Evolutionary conservation across 2,113 vertebrate species (phyloP), one percentile per base, ranked within the genome.

Genomic region (Penelope pileata): DNA sequence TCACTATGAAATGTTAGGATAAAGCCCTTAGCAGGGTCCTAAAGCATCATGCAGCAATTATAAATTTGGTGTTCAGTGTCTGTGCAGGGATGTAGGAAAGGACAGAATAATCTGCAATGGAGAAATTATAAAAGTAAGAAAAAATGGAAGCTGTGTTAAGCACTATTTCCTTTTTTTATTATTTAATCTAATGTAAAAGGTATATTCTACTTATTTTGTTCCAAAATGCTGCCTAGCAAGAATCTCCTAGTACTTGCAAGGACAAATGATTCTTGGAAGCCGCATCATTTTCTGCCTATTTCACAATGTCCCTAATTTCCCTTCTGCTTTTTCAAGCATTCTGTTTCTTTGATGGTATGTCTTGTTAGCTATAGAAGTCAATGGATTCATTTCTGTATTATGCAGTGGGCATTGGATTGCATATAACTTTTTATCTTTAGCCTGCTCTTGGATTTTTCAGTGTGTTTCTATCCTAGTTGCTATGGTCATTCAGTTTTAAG

Each of bases 401-500:
- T 87, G 16, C 8, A 27, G 6, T 36, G 7, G 15, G 4, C 10
- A 4, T 10, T 67, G 22, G 51, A 60, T 43, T 42, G 12, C n/a
- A 38, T 34, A 29, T 7, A 59, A 19, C 6, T 53, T 69, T 2
- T 47, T 74, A 77, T 67, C 56, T 72, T 68, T 36, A 48, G 27
- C 13, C 43, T 72, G 5, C 15, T 56, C 16, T 74, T 69, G 60
- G 30, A 21, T 68, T 80, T 18, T 76, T 70, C 21, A 50, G 0
- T 43, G 5, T 40, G 34, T 75, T 87, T 70, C 56, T 59, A 14
- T n/a, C 19, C 9, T 54, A 8, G 29, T 73, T 74, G 76, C 40
- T 40, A 1, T 19, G 2, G 66, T 86, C 0, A 0, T 1, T 5
- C 16, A n/a, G 2, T 88, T 86, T 73, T 51, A 86, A 48, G 9